A percentile compares a stretch with the other conserved stretches of the same genome.
Evolutionary conservation across 37 sponge, comb jelly and placozoan species (phyloP).

Genomic region (Tethya wilhelma): DNA sequence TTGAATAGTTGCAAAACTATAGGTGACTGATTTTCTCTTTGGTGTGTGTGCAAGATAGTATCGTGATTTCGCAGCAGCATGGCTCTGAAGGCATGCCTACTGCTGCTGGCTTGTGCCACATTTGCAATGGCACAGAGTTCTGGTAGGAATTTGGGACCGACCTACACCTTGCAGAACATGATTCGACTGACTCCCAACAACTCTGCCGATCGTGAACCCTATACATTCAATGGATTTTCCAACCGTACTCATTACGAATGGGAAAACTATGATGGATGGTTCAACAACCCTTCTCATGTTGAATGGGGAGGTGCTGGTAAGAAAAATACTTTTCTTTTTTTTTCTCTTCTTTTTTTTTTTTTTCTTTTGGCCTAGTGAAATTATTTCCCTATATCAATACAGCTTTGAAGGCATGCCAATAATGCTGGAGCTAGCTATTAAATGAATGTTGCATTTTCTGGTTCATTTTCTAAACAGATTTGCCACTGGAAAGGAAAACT

Average conservation of each 20-base stretch:
- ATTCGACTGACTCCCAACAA: neutral
- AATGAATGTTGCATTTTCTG: neutral
- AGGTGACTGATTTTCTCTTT: too few relatives aligned
- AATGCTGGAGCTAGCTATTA: too few relatives aligned
- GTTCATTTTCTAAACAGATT: constrained; percentile 14
- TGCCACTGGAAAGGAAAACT: constrained; percentile 79
- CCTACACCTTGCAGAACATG: constrained; percentile 5
- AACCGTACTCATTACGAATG: constrained; percentile 52
- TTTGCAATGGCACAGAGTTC: neutral
- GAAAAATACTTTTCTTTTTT: neutral
- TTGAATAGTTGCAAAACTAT: neutral
- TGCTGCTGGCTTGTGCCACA: constrained; percentile 15
- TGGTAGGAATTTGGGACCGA: neutral
- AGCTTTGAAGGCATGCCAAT: neutral
- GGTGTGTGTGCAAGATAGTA: too few relatives aligned
- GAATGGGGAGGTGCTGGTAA: constrained; percentile 92
- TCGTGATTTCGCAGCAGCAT: too few relatives aligned
- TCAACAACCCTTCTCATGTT: constrained; percentile 91
- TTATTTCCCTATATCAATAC: neutral
- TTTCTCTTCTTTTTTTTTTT: neutral
- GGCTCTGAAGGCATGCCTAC: neutral
- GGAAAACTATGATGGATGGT: constrained; percentile 94
- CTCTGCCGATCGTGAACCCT: neutral
- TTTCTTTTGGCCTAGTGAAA: too few relatives aligned
- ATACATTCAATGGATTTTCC: neutral